Conservation (phyloP, 2,113 vertebrate genomes). For the Centropristis striata region DNA sequence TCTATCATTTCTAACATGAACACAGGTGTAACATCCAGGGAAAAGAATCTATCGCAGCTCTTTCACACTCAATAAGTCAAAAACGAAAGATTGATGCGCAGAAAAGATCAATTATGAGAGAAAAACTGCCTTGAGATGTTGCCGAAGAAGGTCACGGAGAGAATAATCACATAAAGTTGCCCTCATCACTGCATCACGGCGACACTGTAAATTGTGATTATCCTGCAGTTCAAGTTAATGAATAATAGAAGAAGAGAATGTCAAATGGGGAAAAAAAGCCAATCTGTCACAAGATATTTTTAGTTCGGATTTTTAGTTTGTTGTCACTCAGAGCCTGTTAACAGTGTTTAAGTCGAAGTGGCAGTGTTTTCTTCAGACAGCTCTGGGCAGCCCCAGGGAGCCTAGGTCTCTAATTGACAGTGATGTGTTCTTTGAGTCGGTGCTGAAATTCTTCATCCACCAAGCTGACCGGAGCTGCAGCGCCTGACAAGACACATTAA, state of each 20-base stretch:
- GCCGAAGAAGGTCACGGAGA: slow-evolving; percentile 35
- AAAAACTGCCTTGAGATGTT: slow-evolving; percentile 3
- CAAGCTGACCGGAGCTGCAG: slow-evolving; percentile 71
- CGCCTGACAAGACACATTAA: slow-evolving; percentile 83
- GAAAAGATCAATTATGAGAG: slow-evolving; percentile 36
- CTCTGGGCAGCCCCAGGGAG: slow-evolving; percentile 76
- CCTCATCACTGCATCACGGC: slow-evolving; percentile 11
- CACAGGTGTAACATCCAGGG: slow-evolving; percentile 14
- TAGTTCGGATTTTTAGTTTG: slow-evolving; percentile 66
- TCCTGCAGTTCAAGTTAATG: slow-evolving; percentile 45
- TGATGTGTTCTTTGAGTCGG: slow-evolving; percentile 84
- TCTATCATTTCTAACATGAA: slow-evolving; percentile 19
- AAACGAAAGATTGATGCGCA: slow-evolving; percentile 7
- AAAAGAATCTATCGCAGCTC: not conserved
- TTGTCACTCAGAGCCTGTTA: slow-evolving; percentile 76
- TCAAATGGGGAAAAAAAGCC: slow-evolving; percentile 23
- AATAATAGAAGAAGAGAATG: slow-evolving; percentile 42
- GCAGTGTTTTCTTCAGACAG: slow-evolving; percentile 80
- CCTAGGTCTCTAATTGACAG: slow-evolving; percentile 82
- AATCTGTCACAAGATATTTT: slow-evolving; percentile 66
- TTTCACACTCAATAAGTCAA: slow-evolving; percentile 26
- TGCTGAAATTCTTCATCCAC: slow-evolving; percentile 74
- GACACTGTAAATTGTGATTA: slow-evolving; percentile 32
- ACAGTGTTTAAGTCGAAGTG: slow-evolving; percentile 78
- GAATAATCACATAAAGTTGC: slow-evolving; percentile 25